Evolutionary conservation across 2,888 invertebrate genomes (phyloP), one percentile per base, ranked within the genome.

Genomic region (Chaitophorus viminalis): DNA sequence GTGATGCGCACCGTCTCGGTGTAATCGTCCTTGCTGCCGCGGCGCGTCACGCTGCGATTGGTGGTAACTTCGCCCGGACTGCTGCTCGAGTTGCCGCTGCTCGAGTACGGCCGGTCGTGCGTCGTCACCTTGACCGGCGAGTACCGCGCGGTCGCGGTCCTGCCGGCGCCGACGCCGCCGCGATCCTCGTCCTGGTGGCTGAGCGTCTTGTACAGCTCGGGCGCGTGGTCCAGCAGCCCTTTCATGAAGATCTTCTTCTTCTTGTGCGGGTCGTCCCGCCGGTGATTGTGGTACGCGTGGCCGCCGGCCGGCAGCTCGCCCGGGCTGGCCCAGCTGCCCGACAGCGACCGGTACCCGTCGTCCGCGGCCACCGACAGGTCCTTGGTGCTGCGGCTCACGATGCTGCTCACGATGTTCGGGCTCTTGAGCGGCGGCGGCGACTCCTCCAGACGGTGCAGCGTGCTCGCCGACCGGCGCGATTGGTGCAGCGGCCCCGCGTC

Each of bases 401-500:
- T 95, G 90, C 96, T 95, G 88, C 96, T 96, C 70, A 97, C 95
- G 90, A 97, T 95, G 0, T 96, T 96, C 0, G 97, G 97, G 91
- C 96, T 96, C 91, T 96, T 96, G 17, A 96, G 92, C 88, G 95
- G 94, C 89, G 94, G 94, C 0, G 94, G 95, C 17, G 94, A 94
- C 90, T 95, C 95, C 90, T 94, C 94, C 79, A 95, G 92, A 33
- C 94, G 93, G 90, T 94, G 94, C 77, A 96, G 92, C 91, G 96
- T 95, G 65, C 96, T 95, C 91, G 95, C 96, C 6, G 95, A 96
- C 90, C 93, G 92, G 90, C 90, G 93, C 91, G 93, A 92, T 76
- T 91, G 92, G 88, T 60, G 72, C 82, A 92, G 92, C 60, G 92
- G 92, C 75, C 90, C 90, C 82, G 92, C 93, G 89, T 92, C 92